These are phyloP conservation scores for Sminthurinus aureus DNA, from an alignment of 2,888 invertebrate species.

Conservation along the genomic window DNA sequence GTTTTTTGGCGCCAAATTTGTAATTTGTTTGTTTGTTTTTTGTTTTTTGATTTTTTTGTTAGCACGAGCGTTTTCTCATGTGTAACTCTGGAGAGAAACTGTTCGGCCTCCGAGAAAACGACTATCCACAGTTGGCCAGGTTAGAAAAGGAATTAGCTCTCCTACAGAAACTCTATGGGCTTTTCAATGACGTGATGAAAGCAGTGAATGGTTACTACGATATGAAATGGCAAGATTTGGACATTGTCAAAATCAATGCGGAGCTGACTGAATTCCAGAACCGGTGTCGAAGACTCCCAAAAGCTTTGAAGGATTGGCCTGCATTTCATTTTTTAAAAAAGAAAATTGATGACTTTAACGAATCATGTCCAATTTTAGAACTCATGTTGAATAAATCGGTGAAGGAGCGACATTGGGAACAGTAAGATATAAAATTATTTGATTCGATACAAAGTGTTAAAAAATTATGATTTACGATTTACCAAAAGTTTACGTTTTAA, in stretches of 20 bases:
- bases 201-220: slow-evolving; percentile 87
- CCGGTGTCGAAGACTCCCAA: slow-evolving; percentile 84
- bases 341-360: slow-evolving; percentile 90
- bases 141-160: slow-evolving; percentile 85
- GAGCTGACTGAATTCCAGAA: slow-evolving; percentile 85
- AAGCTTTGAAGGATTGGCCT: slow-evolving; percentile 79
- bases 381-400: slow-evolving; percentile 88
- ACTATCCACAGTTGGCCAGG: slow-evolving; percentile 80
- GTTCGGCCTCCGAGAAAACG: slow-evolving; percentile 83
- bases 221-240: slow-evolving; percentile 82
- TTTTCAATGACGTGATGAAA: slow-evolving; percentile 83
- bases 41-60: too few species aligned
- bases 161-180: slow-evolving; percentile 79
- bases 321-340: slow-evolving; percentile 84
- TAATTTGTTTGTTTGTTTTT: too few species aligned
- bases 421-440: too few species aligned
- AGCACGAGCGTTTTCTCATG: slow-evolving; percentile 82
- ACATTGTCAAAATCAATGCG: slow-evolving; percentile 80
- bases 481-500: too few species aligned
- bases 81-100: slow-evolving; percentile 84
- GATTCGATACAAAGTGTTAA: too few species aligned
- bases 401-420: slow-evolving; percentile 82
- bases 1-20: too few species aligned
- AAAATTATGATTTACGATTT: too few species aligned
- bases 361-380: slow-evolving; percentile 84